Evolutionary conservation across 2,113 vertebrate genomes (phyloP).

Genomic region (Embiotoca jacksoni): DNA sequence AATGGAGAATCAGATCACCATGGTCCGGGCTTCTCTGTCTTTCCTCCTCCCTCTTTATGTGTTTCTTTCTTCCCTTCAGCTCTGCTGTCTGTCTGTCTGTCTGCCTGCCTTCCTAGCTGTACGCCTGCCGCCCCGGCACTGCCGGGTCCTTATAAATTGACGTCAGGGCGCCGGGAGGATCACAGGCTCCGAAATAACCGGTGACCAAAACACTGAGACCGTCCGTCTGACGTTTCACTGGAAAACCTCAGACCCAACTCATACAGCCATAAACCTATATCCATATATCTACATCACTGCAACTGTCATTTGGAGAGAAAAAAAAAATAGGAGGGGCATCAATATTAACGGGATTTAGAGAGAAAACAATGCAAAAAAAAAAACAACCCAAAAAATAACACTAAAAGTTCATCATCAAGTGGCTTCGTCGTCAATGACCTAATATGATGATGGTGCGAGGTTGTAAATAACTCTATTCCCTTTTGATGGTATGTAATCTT

Average conservation of each 20-base stretch:
- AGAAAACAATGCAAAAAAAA: neutral
- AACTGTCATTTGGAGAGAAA: neutral
- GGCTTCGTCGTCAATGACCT: too few relatives aligned
- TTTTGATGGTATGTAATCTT: too few relatives aligned
- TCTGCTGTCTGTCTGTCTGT: slow-evolving; percentile 19
- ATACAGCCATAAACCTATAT: neutral
- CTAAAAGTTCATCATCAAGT: too few relatives aligned
- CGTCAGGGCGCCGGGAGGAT: slow-evolving; percentile 73
- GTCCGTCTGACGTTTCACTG: slow-evolving; percentile 62
- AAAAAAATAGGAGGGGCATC: neutral
- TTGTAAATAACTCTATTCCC: too few relatives aligned
- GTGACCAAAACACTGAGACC: slow-evolving; percentile 61
- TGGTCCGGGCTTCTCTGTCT: slow-evolving; percentile 38
- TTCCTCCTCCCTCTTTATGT: neutral
- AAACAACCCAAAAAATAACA: neutral
- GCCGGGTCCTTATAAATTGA: slow-evolving; percentile 73
- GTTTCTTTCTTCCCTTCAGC: slow-evolving; percentile 8
- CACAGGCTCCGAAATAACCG: slow-evolving; percentile 77
- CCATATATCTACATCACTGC: neutral
- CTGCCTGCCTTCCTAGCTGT: too few relatives aligned
- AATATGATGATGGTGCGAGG: too few relatives aligned
- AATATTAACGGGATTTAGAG: neutral
- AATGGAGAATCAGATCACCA: slow-evolving; percentile 43
- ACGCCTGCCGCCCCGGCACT: slow-evolving; percentile 41
- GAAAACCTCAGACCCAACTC: slow-evolving; percentile 56